Percentiles rank a stretch among this genome's conserved stretches.
Conservation (phyloP, 2,113 vertebrate genomes). For the Notothenia rossii region DNA sequence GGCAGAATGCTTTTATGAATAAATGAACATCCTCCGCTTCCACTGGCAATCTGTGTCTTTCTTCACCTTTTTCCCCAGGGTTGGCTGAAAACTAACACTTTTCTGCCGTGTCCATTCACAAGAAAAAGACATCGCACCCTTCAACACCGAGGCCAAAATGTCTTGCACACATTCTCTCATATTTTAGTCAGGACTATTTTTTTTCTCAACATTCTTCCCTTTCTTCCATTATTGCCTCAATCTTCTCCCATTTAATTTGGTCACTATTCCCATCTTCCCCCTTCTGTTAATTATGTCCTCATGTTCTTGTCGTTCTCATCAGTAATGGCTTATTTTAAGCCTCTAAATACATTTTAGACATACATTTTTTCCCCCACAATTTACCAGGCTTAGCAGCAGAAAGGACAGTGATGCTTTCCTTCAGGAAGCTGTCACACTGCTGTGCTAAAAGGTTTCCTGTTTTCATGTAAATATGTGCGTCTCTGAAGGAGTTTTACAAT, state of each 20-base stretch:
- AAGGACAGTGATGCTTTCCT: slow-evolving; percentile 18
- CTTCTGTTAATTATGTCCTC: slow-evolving; percentile 11
- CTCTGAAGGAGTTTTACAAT: not conserved
- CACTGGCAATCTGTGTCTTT: not conserved
- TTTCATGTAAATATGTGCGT: slow-evolving; percentile 18
- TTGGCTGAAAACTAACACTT: slow-evolving; percentile 37
- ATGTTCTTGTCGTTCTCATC: slow-evolving; percentile 21
- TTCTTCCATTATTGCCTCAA: slow-evolving; percentile 11
- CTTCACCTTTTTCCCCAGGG: slow-evolving; percentile 22
- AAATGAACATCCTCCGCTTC: not conserved
- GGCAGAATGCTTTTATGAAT: slow-evolving; percentile 1
- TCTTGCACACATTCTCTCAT: slow-evolving; percentile 10
- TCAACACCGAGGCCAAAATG: slow-evolving; percentile 41
- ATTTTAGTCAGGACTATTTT: slow-evolving; percentile 16
- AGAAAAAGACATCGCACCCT: slow-evolving; percentile 55
- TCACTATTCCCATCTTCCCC: not conserved
- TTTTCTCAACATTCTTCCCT: not conserved
- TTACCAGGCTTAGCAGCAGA: slow-evolving; percentile 29
- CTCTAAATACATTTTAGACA: not conserved
- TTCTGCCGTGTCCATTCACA: slow-evolving; percentile 28
- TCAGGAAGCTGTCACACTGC: slow-evolving; percentile 32
- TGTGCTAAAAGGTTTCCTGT: slow-evolving; percentile 17
- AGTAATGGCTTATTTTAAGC: slow-evolving; percentile 17
- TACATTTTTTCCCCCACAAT: not conserved
- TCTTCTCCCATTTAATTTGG: slow-evolving; percentile 25